A percentile compares a stretch with the other conserved stretches of the same genome.
Conservation (phyloP, 2,797 vertebrate genomes). For the Poecilia wingei region DNA sequence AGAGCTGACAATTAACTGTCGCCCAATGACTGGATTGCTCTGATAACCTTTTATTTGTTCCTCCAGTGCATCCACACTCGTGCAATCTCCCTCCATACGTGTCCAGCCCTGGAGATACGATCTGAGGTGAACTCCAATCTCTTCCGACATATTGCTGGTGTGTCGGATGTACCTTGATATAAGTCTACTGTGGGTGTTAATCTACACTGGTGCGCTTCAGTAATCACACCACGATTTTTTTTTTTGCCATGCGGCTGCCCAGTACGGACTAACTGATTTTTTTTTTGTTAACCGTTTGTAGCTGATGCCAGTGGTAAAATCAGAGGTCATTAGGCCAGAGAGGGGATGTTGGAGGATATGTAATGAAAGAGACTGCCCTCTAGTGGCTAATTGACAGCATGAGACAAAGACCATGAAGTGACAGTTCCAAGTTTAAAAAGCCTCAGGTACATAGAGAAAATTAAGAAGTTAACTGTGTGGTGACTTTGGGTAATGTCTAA, state of each 20-base stretch:
- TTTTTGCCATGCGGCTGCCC: conserved; percentile 22
- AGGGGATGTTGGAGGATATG: neutral
- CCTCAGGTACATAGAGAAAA: neutral
- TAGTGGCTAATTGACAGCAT: conserved; percentile 41
- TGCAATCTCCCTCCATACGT: conserved; percentile 55
- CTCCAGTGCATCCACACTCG: conserved; percentile 25
- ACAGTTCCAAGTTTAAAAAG: neutral
- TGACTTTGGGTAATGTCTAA: neutral
- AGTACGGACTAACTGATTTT: conserved; percentile 10
- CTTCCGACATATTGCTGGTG: conserved; percentile 52
- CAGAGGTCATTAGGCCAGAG: conserved; percentile 66
- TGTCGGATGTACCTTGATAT: conserved; percentile 48
- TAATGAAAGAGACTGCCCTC: conserved; percentile 55
- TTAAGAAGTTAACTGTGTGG: neutral
- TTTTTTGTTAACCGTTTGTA: conserved; percentile 27
- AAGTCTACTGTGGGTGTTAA: conserved; percentile 21
- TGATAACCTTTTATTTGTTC: conserved; percentile 79
- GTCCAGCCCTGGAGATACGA: conserved; percentile 45
- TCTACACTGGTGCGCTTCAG: conserved; percentile 3
- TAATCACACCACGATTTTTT: conserved; percentile 22
- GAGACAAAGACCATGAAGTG: neutral
- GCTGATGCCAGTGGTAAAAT: conserved; percentile 21
- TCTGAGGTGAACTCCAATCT: conserved; percentile 71
- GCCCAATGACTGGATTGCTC: conserved; percentile 77
- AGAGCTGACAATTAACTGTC: conserved; percentile 80